A percentile compares a stretch with the other conserved stretches of the same genome.
Evolutionary conservation across 1,140 invertebrate species (phyloP).

Genomic region (Cryptotermes secundus): DNA sequence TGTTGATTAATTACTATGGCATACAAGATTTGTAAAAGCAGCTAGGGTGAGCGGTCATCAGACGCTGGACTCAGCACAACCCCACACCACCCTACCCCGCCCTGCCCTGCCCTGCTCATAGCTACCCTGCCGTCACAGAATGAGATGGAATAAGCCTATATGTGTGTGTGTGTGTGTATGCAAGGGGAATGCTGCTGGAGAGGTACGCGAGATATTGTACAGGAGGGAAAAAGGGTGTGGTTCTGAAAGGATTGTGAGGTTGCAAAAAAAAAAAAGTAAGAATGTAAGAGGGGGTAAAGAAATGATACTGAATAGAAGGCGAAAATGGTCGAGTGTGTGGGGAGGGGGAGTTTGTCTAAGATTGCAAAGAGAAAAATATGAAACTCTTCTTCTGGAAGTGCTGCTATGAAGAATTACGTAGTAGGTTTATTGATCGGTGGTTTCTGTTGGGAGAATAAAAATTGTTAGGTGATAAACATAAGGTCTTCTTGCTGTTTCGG

Average conservation of each 20-base stretch:
- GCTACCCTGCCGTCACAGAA: not conserved
- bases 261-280: not conserved
- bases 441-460: no score
- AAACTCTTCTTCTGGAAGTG: not conserved
- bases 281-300: not conserved
- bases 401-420: no score
- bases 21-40: slow-evolving; percentile 18
- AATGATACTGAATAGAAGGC: not conserved
- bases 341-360: not conserved
- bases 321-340: not conserved
- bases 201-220: not conserved
- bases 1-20: slow-evolving; percentile 19
- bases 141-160: not conserved
- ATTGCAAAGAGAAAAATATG: slow-evolving; percentile 5
- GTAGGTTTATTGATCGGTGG: no score
- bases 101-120: not conserved
- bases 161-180: not conserved
- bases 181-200: not conserved
- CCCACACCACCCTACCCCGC: not conserved
- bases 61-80: not conserved
- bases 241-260: not conserved
- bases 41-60: not conserved
- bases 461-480: no score
- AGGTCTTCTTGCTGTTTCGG: no score
- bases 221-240: not conserved